Base-by-base conservation (phyloP, 2,888 invertebrate genomes). In the Aricia artaxerxes region DNA sequence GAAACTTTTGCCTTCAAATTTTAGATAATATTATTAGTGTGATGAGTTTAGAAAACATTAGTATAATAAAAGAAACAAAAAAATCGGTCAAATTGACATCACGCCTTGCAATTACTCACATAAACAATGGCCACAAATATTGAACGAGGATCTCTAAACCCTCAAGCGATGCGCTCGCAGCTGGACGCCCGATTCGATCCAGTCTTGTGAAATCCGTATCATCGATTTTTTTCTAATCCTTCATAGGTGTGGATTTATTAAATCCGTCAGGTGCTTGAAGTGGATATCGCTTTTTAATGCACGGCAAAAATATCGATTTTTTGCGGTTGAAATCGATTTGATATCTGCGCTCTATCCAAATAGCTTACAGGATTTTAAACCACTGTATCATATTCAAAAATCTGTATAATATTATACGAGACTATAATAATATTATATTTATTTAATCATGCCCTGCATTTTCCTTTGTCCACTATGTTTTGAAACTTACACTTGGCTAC, bases 141-240 rank as follows among this genome's bases (percentile, higher is more conserved):
- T 16, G 24, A 13, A 57, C 35, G 1, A 57, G 76, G 31, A 76
- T 57, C 76, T 57, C 76, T 76, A 57, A 57, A 57, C 49, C 76
- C 76, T 24, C 75, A 24, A 49, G 31, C 53, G 76, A 57, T 53
- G 76, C 24, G 49, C 81, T 85, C 91, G 81, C 91, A 90, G 91
- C 88, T 89, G 88, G 91, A 84, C 81, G 86, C 86, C 90, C 81
- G 86, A 85, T 88, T 86, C 87, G 85, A 86, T 86, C 88, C 85
- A 86, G 88, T 88, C 89, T 88, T 87, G 84, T 84, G 86, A 88
- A 89, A 89, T 87, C 87, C 87, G 85, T 87, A 82, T 83, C 84
- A 86, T 88, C 84, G 85, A 86, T 82, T 81, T 85, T 89, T 89
- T 90, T 90, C 85, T 84, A 86, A 87, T 84, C 83, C 84, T 84